These are phyloP conservation scores for Pristionchus japonicus DNA, from an alignment of 2,888 invertebrate genomes.

Conservation along the genomic window DNA sequence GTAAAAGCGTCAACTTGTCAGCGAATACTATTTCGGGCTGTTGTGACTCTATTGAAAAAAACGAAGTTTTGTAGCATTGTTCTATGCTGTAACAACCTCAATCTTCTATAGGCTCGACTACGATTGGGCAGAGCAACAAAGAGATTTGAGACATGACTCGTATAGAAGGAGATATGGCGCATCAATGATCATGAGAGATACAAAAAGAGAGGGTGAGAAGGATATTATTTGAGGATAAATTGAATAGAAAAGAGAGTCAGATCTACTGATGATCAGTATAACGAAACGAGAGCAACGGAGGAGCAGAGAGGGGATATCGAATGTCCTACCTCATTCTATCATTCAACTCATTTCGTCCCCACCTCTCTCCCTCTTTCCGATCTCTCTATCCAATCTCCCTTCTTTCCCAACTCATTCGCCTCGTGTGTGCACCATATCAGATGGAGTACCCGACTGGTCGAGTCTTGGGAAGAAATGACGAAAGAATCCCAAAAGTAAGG, in stretches of 20 bases:
- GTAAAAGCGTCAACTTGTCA: not conserved
- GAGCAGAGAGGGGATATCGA: slow-evolving; percentile 9
- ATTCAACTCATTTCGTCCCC: slow-evolving; percentile 30
- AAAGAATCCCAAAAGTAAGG: too few relatives aligned
- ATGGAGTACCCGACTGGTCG: not conserved
- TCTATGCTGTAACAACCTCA: not conserved
- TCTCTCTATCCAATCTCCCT: not conserved
- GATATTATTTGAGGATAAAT: not conserved
- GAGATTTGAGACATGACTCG: not conserved
- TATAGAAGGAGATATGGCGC: not conserved
- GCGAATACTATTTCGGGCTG: not conserved
- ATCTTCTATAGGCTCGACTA: not conserved
- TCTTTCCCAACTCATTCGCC: not conserved
- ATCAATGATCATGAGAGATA: not conserved
- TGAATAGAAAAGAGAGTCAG: not conserved
- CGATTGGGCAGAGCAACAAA: not conserved
- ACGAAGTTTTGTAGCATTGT: not conserved
- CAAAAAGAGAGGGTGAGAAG: not conserved
- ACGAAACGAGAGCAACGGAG: not conserved
- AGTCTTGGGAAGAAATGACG: not conserved
- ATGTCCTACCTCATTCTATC: slow-evolving; percentile 28
- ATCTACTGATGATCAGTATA: slow-evolving; percentile 1
- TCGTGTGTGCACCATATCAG: slow-evolving; percentile 1
- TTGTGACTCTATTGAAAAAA: not conserved
- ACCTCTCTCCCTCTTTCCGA: slow-evolving; percentile 25